These are phyloP conservation scores for Poecilia velifera DNA, from an alignment of 2,797 vertebrate species.

Conservation along the genomic window DNA sequence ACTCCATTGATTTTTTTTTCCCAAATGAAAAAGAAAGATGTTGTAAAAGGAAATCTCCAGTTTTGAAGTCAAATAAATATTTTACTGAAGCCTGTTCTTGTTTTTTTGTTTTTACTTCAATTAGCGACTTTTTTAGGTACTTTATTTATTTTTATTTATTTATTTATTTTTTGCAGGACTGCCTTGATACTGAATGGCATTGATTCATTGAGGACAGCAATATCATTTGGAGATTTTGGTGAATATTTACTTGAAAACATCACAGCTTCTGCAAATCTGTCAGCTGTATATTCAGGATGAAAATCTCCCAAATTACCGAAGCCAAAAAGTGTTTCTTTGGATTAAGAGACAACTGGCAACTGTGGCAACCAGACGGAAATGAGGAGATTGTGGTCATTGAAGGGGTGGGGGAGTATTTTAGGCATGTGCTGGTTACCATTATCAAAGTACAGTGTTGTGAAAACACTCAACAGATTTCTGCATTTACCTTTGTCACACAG, in stretches of 20 bases:
- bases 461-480: neutral
- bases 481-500: too few relatives aligned
- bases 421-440: neutral
- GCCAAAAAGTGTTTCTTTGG: neutral
- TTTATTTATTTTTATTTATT: neutral
- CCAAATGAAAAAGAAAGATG: slow-evolving; percentile 10
- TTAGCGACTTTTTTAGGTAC: neutral
- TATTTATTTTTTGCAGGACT: too few relatives aligned
- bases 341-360: neutral
- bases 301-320: neutral
- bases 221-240: neutral
- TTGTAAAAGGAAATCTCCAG: neutral
- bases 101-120: neutral
- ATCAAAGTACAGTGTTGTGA: neutral
- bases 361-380: neutral
- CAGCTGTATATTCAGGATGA: neutral
- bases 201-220: neutral
- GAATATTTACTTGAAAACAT: neutral
- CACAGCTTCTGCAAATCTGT: neutral
- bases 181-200: neutral
- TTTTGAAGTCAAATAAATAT: neutral
- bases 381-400: too few relatives aligned
- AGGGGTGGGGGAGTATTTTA: neutral
- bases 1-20: slow-evolving; percentile 23
- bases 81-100: neutral